phyloP scores from a whole-genome alignment of 2,888 invertebrate genomes.

The Petrolisthes manimaculis region DNA sequence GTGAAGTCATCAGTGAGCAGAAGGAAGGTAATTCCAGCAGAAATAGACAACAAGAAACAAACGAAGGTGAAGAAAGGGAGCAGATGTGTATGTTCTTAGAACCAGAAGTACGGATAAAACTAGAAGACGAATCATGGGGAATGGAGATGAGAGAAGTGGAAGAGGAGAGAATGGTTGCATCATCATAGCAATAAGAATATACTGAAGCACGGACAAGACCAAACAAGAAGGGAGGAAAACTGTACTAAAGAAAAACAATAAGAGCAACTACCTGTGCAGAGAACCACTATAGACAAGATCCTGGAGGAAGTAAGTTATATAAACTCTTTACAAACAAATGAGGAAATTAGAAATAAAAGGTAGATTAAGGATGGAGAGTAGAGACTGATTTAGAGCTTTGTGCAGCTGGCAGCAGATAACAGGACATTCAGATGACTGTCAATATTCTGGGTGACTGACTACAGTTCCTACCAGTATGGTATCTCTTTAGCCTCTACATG shows the following conservation, averaged over 20 bases:
- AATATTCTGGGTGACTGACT: too few relatives aligned
- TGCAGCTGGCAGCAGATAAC: too few relatives aligned
- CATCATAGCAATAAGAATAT: neutral
- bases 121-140: conserved; percentile 39
- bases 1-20: conserved; percentile 23
- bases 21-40: conserved; percentile 9
- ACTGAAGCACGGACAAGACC: neutral
- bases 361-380: too few relatives aligned
- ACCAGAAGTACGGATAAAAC: conserved; percentile 55
- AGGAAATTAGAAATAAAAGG: too few relatives aligned
- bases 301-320: too few relatives aligned
- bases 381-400: too few relatives aligned
- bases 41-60: neutral
- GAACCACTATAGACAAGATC: too few relatives aligned
- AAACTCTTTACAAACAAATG: too few relatives aligned
- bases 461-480: too few relatives aligned
- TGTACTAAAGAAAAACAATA: neutral
- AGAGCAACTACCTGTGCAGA: too few relatives aligned
- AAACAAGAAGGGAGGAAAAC: neutral
- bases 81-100: conserved; percentile 40
- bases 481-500: too few relatives aligned
- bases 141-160: conserved; percentile 7
- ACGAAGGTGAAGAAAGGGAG: conserved; percentile 19
- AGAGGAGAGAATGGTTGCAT: neutral
- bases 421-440: too few relatives aligned